These are phyloP conservation scores for Lordiphosa mommai DNA, from an alignment of 1,140 invertebrate species.

Conservation along the genomic window DNA sequence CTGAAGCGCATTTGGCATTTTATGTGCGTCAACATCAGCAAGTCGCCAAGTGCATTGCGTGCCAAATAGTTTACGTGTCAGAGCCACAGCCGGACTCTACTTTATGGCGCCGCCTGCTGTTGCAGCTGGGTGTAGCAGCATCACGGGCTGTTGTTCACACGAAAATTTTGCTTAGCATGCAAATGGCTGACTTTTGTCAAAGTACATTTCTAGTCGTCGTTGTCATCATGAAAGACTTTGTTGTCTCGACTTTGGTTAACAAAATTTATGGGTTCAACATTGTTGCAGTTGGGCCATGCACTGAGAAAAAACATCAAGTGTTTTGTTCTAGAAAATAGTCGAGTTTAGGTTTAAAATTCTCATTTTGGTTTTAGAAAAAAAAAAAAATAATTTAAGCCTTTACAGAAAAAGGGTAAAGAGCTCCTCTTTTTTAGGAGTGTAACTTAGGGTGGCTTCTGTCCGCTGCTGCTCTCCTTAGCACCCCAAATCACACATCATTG, in stretches of 20 bases:
- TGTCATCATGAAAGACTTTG: not conserved
- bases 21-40: conserved; percentile 72
- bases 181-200: conserved; percentile 4
- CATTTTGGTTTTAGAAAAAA: too few species aligned
- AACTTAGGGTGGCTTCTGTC: too few species aligned
- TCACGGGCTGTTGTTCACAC: too few species aligned
- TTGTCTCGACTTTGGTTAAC: not conserved
- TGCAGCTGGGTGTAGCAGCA: not conserved
- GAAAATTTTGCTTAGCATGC: conserved; percentile 8
- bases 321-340: too few species aligned
- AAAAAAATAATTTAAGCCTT: too few species aligned
- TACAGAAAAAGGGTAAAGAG: too few species aligned
- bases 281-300: not conserved
- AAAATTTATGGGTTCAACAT: not conserved
- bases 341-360: too few species aligned
- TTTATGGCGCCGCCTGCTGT: not conserved
- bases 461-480: too few species aligned
- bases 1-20: conserved; percentile 54
- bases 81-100: conserved; percentile 18
- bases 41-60: conserved; percentile 71
- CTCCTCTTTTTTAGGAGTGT: too few species aligned
- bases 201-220: not conserved
- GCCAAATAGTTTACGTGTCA: conserved; percentile 74
- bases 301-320: not conserved
- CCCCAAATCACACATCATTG: too few species aligned